Conservation (phyloP, 2,113 vertebrate species). For the Neogobius melanostomus region DNA sequence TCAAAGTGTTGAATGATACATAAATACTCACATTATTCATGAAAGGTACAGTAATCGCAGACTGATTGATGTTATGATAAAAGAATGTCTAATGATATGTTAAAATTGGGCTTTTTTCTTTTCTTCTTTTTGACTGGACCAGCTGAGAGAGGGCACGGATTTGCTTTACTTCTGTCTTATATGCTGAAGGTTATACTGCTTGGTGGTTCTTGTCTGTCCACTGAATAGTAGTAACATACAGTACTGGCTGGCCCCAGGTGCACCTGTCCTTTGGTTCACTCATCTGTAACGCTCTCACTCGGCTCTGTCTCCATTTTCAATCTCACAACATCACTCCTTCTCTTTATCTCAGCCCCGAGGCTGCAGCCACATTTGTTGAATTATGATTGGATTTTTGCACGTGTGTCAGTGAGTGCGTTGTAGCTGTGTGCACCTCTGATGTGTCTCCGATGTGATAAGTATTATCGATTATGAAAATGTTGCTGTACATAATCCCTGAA, state of each 20-base stretch:
- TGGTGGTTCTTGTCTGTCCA: not conserved
- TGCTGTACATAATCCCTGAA: slow-evolving; percentile 10
- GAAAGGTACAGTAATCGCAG: too few relatives aligned
- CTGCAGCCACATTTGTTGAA: slow-evolving; percentile 15
- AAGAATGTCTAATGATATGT: too few relatives aligned
- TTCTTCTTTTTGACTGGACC: too few relatives aligned
- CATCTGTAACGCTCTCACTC: slow-evolving; percentile 42
- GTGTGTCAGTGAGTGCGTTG: not conserved
- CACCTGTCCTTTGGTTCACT: slow-evolving; percentile 22
- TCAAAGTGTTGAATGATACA: too few relatives aligned
- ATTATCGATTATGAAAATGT: slow-evolving; percentile 25
- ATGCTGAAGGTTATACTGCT: slow-evolving; percentile 5
- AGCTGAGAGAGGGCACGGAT: not conserved
- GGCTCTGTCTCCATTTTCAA: slow-evolving; percentile 42
- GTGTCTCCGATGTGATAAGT: slow-evolving; percentile 13
- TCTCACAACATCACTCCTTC: slow-evolving; percentile 25
- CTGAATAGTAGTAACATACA: slow-evolving; percentile 8
- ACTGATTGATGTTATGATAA: too few relatives aligned
- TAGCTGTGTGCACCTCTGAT: slow-evolving; percentile 1
- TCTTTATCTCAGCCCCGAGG: slow-evolving; percentile 36
- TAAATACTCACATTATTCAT: too few relatives aligned
- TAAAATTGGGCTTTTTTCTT: too few relatives aligned
- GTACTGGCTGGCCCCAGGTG: not conserved
- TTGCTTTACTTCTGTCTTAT: not conserved
- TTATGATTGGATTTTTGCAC: slow-evolving; percentile 40